Evolutionary conservation across 1,140 invertebrate species (phyloP).

Genomic region (Drosophila novamexicana): DNA sequence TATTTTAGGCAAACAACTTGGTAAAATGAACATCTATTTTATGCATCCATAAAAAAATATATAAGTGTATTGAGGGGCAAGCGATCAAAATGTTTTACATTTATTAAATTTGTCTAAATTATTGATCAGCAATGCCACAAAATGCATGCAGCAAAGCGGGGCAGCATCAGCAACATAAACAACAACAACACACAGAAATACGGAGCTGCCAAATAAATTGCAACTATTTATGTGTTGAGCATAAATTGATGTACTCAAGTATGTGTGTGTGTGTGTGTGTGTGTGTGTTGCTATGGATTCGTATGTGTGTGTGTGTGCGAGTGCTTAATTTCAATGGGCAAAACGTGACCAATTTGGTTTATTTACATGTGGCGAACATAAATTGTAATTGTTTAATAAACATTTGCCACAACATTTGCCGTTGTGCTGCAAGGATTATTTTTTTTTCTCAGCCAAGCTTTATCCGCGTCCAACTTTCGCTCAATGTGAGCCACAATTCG

Average conservation of each 20-base stretch:
- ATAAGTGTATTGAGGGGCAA: constrained; percentile 26
- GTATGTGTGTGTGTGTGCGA: constrained; percentile 38
- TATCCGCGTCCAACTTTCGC: constrained; percentile 1
- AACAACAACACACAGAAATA: constrained; percentile 16
- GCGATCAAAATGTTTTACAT: constrained; percentile 68
- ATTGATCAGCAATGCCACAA: constrained; percentile 24
- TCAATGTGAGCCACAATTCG: not conserved
- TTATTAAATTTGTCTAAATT: constrained; percentile 73
- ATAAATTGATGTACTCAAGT: constrained; percentile 46
- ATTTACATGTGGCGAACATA: constrained; percentile 82
- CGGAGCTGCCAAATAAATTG: constrained; percentile 73
- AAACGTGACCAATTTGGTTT: constrained; percentile 84
- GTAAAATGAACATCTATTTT: not conserved
- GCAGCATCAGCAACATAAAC: constrained; percentile 22
- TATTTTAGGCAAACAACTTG: too few species aligned
- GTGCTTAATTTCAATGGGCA: constrained; percentile 75
- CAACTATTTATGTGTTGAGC: constrained; percentile 69
- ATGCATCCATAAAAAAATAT: constrained; percentile 11
- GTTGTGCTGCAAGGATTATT: constrained; percentile 3
- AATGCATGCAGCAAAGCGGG: constrained; percentile 27
- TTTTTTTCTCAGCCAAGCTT: too few species aligned
- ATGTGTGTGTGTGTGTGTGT: not conserved
- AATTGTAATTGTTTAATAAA: constrained; percentile 64
- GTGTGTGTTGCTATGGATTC: not conserved
- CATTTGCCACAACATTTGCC: constrained; percentile 38